Base-by-base conservation (phyloP, 2,113 vertebrate species). In the Zosterops borbonicus region DNA sequence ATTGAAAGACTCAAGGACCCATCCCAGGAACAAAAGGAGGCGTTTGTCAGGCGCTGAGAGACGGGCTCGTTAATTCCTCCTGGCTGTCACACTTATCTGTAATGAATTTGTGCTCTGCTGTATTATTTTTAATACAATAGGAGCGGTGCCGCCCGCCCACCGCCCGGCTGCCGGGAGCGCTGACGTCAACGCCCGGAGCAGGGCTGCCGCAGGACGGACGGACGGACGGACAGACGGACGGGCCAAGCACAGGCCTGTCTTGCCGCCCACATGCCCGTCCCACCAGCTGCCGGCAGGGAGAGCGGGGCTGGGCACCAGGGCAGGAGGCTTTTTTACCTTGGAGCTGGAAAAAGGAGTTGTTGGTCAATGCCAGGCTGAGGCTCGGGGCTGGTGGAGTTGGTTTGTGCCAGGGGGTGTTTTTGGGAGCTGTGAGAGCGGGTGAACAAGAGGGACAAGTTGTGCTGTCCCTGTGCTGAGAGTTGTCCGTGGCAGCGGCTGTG, bases 61-160 rank as follows among this genome's bases (percentile, higher is more conserved):
- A 97, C 78, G 91, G 95, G 91, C 96, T 96, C 85, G 94, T 97
- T 95, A 95, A 95, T 97, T 96, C 95, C 87, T 92, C 95, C 92
- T 91, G 94, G 94, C 96, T 97, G 96, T 96, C 95, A 96, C 95
- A 94, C 94, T 95, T 94, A 96, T 95, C 96, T 95, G 95, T 95
- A 96, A 97, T 95, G 96, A 97, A 96, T 97, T 97, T 96, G 94
- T 94, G 94, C 94, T 97, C 91, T n/a, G 83, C 94, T 97, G 94
- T 95, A 97, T 97, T 97, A 96, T 96, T 97, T 97, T 97, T 97
- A 96, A 97, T 97, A 97, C 95, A 96, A 95, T 92, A 95, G 94
- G 90, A 97, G 89, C 78, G 63, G 94, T 95, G 92, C 83, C 64
- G 60, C 94, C 96, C 94, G 93, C 96, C 95, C 89, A 95, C 97